A percentile compares a stretch with the other conserved stretches of the same genome.
Conservation (phyloP, 1,140 invertebrate genomes). For the Rhysida immarginata region DNA sequence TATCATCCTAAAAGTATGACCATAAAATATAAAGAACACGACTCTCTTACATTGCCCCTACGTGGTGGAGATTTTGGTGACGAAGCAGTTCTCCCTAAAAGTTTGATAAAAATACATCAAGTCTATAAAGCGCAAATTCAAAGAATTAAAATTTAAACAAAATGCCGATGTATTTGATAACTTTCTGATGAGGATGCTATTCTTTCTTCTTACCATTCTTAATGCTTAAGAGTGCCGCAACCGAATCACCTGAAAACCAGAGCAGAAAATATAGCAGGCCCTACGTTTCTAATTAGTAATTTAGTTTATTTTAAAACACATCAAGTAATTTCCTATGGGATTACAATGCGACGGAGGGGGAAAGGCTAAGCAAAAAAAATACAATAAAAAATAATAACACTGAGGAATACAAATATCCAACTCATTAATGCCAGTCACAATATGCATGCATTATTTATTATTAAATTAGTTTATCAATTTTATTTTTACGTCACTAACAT, state of each 20-base stretch:
- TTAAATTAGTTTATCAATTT: no score
- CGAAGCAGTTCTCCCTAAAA: conserved; percentile 38
- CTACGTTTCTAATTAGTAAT: no score
- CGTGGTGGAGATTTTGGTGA: conserved; percentile 39
- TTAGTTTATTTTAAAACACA: no score
- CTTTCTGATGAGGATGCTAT: neutral
- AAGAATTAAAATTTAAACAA: neutral
- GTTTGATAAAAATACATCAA: neutral
- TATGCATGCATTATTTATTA: no score
- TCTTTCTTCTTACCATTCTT: conserved; percentile 30
- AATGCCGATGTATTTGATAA: no score
- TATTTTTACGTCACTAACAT: no score
- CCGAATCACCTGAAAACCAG: conserved; percentile 17
- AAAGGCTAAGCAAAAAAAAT: no score
- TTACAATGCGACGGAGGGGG: no score
- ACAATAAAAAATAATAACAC: no score
- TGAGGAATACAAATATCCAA: no score
- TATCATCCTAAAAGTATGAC: conserved; percentile 4
- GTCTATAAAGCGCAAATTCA: neutral
- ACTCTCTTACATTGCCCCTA: conserved; percentile 29
- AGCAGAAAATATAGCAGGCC: neutral
- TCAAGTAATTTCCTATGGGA: no score
- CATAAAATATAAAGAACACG: neutral
- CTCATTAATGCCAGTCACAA: no score
- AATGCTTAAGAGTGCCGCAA: conserved; percentile 35